phyloP scores from a whole-genome alignment of 2,113 vertebrate species.

The Tachysurus vachellii region DNA sequence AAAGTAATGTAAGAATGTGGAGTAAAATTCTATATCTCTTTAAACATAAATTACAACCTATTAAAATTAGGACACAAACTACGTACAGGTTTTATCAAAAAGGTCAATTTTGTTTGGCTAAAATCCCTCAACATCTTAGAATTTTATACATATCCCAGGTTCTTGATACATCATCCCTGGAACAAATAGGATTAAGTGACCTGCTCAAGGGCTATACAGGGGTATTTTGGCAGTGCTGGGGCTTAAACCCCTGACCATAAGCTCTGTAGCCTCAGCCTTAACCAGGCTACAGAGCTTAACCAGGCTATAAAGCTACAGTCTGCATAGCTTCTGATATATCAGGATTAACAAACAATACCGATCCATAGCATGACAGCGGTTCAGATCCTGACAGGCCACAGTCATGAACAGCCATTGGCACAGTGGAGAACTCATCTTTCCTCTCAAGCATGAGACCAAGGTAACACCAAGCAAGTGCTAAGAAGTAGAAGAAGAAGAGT shows the following conservation, averaged over 20 bases:
- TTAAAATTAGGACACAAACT: not conserved
- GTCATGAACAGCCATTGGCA: conserved; percentile 78
- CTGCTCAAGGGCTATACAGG: too few species aligned
- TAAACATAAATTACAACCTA: not conserved
- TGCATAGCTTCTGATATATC: not conserved
- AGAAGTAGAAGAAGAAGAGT: conserved; percentile 10
- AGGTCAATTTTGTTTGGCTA: not conserved
- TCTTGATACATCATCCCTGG: too few species aligned
- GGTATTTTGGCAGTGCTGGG: too few species aligned
- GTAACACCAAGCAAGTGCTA: conserved; percentile 82
- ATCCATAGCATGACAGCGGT: conserved; percentile 78
- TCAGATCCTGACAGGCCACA: conserved; percentile 77
- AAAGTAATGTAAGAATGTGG: not conserved
- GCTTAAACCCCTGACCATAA: too few species aligned
- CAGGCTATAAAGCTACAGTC: not conserved
- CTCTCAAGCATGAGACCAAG: conserved; percentile 82
- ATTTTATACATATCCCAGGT: too few species aligned
- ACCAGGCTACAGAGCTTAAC: not conserved
- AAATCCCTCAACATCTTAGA: not conserved
- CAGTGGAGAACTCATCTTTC: conserved; percentile 74
- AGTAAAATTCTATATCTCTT: not conserved
- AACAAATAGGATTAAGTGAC: too few species aligned
- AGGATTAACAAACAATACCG: conserved; percentile 61
- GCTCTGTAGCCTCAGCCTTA: too few species aligned
- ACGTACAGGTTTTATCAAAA: not conserved